Percentiles rank a stretch among this genome's conserved stretches.
phyloP scores from a whole-genome alignment of 2,113 vertebrate species.

The Orthonyx spaldingii region DNA sequence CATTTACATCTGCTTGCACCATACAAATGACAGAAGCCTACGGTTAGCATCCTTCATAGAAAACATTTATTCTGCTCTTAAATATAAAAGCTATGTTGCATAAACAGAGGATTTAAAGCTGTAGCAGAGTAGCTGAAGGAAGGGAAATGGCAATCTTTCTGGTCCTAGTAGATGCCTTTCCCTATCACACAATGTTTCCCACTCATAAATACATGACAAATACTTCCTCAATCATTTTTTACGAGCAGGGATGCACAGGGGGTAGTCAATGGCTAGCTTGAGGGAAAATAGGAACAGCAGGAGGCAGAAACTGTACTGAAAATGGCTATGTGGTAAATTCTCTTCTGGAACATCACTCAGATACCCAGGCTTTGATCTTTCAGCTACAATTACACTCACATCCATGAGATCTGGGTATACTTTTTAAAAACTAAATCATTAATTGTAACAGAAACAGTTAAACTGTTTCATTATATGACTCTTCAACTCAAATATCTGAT shows the following conservation, averaged over 20 bases:
- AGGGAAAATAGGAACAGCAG: slow-evolving; percentile 95
- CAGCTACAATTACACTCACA: slow-evolving; percentile 93
- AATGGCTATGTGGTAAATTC: slow-evolving; percentile 93
- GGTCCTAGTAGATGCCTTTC: slow-evolving; percentile 89
- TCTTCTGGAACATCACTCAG: slow-evolving; percentile 97
- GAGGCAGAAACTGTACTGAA: slow-evolving; percentile 91
- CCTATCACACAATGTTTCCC: slow-evolving; percentile 91
- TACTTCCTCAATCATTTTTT: slow-evolving; percentile 99
- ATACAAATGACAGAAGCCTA: slow-evolving; percentile 59
- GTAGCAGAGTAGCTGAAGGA: slow-evolving; percentile 68
- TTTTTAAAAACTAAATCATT: slow-evolving; percentile 57
- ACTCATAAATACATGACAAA: slow-evolving; percentile 99
- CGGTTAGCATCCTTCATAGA: slow-evolving; percentile 66
- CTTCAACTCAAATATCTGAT: slow-evolving; percentile 43
- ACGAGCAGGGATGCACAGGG: slow-evolving; percentile 97
- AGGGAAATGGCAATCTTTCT: slow-evolving; percentile 80
- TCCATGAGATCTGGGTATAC: slow-evolving; percentile 75
- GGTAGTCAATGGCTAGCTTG: slow-evolving; percentile 91
- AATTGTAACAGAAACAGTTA: slow-evolving; percentile 61
- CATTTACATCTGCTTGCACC: slow-evolving; percentile 63
- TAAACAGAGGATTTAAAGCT: slow-evolving; percentile 77
- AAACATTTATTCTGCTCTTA: slow-evolving; percentile 68
- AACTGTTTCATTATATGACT: slow-evolving; percentile 51
- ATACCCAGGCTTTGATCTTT: slow-evolving; percentile 94
- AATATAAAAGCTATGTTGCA: slow-evolving; percentile 72